Evolutionary conservation across 2,888 invertebrate genomes (phyloP).

Genomic region (Agriopis leucophaearia): DNA sequence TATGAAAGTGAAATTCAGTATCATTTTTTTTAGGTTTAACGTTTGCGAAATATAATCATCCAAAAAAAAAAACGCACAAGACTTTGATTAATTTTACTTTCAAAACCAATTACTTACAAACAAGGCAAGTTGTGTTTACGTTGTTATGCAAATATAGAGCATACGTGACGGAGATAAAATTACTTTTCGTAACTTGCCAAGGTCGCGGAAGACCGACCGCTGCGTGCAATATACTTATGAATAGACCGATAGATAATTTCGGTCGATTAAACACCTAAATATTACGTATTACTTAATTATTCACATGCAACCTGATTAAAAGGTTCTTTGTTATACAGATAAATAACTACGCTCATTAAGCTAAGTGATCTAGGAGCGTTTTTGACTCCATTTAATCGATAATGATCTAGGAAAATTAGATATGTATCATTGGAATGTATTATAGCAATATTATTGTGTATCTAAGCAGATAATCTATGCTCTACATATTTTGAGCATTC

Average conservation of each 20-base stretch:
- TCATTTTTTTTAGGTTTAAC: too few species aligned
- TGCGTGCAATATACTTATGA: conserved; percentile 43
- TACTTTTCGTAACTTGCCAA: conserved; percentile 54
- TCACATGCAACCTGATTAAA: conserved; percentile 58
- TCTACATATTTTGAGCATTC: conserved; percentile 38
- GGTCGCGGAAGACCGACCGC: conserved; percentile 57
- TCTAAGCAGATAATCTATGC: conserved; percentile 21
- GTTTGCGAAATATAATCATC: too few species aligned
- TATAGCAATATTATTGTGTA: conserved; percentile 15
- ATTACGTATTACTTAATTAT: conserved; percentile 53
- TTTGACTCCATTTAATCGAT: conserved; percentile 38
- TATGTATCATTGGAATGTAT: conserved; percentile 39
- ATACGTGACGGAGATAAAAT: conserved; percentile 24
- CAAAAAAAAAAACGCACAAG: too few species aligned
- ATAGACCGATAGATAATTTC: conserved; percentile 45
- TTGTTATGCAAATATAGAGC: conserved; percentile 39
- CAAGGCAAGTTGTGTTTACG: conserved; percentile 20
- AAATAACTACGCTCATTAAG: conserved; percentile 45
- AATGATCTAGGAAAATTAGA: conserved; percentile 44
- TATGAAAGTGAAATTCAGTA: too few species aligned
- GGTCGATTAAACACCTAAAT: conserved; percentile 47
- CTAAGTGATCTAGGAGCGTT: conserved; percentile 39
- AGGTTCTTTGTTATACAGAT: conserved; percentile 61
- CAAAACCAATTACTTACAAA: conserved; percentile 15
- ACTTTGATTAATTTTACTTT: conserved; percentile 44